Conservation (phyloP, 2,797 vertebrate genomes). For the Hafferia zeledoni region DNA sequence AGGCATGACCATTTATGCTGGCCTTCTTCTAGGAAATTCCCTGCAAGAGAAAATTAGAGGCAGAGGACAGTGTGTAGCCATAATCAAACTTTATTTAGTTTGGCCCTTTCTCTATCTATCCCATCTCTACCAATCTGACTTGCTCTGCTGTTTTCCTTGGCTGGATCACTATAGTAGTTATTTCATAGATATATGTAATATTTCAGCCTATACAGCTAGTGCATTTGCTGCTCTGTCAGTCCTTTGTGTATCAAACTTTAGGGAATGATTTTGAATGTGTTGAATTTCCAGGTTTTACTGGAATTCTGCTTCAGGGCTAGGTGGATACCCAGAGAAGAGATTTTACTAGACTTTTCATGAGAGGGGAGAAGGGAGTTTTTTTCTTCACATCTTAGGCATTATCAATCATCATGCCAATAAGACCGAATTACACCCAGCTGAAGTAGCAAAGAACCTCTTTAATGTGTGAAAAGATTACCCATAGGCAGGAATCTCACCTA, state of each 20-base stretch:
- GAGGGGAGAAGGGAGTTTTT: neutral
- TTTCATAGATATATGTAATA: neutral
- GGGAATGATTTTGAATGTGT: neutral
- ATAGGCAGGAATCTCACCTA: neutral
- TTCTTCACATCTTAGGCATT: neutral
- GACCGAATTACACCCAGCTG: neutral
- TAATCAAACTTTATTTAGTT: constrained; percentile 58
- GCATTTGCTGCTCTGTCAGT: neutral
- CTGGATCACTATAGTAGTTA: neutral
- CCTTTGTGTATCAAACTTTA: neutral
- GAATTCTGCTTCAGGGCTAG: neutral
- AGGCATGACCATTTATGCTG: constrained; percentile 43
- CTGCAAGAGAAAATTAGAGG: constrained; percentile 61
- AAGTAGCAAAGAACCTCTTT: neutral
- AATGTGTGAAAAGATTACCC: neutral
- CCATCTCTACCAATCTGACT: constrained; percentile 49
- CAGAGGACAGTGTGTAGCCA: constrained; percentile 42
- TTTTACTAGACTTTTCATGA: neutral
- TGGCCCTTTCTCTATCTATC: constrained; percentile 51
- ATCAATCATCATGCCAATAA: neutral
- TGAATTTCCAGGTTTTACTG: constrained; percentile 7
- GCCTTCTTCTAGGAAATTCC: constrained; percentile 63
- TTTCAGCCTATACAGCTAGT: neutral
- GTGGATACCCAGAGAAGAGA: neutral
- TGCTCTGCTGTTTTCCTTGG: constrained; percentile 38